These are phyloP conservation scores for Acanthococcus lagerstroemiae DNA, from an alignment of 2,888 invertebrate species.

Conservation along the genomic window DNA sequence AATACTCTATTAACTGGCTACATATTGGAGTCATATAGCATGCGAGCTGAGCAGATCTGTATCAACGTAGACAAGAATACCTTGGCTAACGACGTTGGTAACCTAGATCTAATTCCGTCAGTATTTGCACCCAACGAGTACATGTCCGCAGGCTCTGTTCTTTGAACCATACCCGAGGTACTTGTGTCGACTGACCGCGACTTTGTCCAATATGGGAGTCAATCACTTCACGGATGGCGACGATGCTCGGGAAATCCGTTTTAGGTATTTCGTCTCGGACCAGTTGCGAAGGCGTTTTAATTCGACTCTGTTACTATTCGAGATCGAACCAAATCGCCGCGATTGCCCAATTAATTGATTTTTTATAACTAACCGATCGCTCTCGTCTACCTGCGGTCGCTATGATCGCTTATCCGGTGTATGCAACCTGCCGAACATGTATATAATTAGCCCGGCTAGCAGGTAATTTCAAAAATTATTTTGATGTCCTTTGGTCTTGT, in stretches of 20 bases:
- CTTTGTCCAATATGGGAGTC: background rate
- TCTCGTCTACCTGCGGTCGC: too few species aligned
- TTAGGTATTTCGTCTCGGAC: background rate
- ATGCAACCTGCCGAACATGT: too few species aligned
- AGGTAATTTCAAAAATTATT: too few species aligned
- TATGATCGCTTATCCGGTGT: too few species aligned
- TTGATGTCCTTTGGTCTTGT: too few species aligned
- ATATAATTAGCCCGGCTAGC: too few species aligned
- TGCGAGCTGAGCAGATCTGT: constrained; percentile 15
- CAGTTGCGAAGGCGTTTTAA: too few species aligned
- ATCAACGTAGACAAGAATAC: constrained; percentile 24
- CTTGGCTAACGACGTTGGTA: constrained; percentile 29
- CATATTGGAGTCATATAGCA: background rate
- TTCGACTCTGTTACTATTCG: too few species aligned
- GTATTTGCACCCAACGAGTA: constrained; percentile 16
- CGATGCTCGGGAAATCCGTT: background rate
- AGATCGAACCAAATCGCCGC: too few species aligned
- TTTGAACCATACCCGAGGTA: constrained; percentile 21
- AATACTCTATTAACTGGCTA: background rate
- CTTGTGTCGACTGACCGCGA: constrained; percentile 7
- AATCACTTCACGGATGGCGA: background rate
- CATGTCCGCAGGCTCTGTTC: background rate
- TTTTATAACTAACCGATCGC: too few species aligned
- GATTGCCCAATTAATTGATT: too few species aligned
- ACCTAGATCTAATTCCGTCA: constrained; percentile 30